Percentiles rank a stretch among this genome's conserved stretches.
Conservation (phyloP, 2,113 vertebrate genomes). For the Abramis brama region DNA sequence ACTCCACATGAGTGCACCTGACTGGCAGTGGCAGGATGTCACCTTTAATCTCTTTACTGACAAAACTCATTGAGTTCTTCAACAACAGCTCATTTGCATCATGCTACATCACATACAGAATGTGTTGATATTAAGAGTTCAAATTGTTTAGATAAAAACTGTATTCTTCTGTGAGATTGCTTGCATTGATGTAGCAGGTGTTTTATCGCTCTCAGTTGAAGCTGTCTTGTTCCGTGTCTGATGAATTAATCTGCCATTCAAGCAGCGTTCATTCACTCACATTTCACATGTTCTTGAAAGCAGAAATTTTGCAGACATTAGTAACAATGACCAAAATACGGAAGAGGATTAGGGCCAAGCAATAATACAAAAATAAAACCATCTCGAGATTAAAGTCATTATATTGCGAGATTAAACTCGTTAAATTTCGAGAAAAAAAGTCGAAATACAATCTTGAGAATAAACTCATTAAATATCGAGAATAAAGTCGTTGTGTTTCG, state of each 20-base stretch:
- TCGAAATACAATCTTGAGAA: no score
- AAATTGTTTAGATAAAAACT: background rate
- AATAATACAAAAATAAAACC: no score
- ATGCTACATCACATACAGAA: background rate
- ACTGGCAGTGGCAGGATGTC: conserved; percentile 27
- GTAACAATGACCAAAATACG: background rate
- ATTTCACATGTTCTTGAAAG: background rate
- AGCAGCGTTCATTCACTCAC: conserved; percentile 11
- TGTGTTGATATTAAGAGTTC: background rate
- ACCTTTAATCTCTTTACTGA: conserved; percentile 6
- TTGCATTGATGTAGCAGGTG: background rate
- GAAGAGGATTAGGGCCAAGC: no score
- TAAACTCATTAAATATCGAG: no score
- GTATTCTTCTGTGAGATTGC: conserved; percentile 1
- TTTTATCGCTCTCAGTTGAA: conserved; percentile 17
- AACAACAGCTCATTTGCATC: conserved; percentile 7
- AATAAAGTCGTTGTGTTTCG: no score
- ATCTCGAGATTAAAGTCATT: no score
- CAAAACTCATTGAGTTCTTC: background rate
- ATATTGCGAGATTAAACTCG: no score
- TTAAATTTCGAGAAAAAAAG: no score
- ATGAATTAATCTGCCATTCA: conserved; percentile 37
- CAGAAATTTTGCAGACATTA: background rate
- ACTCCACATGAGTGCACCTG: conserved; percentile 10
- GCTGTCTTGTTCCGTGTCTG: conserved; percentile 10